These are phyloP conservation scores for Peucedramus taeniatus DNA, from an alignment of 2,113 vertebrate species.

Conservation along the genomic window DNA sequence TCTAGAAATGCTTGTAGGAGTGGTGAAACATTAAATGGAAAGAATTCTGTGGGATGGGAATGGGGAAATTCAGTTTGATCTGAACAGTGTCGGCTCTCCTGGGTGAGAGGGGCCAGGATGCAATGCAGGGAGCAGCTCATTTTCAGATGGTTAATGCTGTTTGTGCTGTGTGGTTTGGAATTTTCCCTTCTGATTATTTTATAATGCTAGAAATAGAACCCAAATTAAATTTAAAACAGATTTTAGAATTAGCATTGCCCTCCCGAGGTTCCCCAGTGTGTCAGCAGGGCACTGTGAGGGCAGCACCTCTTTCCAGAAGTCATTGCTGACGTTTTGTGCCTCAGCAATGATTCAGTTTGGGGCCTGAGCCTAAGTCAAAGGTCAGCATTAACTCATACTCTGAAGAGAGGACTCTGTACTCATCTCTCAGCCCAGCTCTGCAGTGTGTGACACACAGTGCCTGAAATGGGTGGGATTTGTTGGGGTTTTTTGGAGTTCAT, in stretches of 20 bases:
- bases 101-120: rapidly evolving
- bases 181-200: not conserved
- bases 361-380: not conserved
- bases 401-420: not conserved
- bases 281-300: not conserved
- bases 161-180: not conserved
- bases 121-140: not conserved
- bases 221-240: not conserved
- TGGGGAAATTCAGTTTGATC: not conserved
- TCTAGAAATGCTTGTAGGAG: not conserved
- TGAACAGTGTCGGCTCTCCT: not conserved
- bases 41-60: not conserved
- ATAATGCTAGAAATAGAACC: not conserved
- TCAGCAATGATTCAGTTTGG: conserved; percentile 7
- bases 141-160: not conserved
- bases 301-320: not conserved
- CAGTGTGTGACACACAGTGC: not conserved
- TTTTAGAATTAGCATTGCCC: not conserved
- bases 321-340: not conserved
- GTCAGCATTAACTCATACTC: not conserved
- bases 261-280: not conserved
- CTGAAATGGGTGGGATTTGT: not conserved
- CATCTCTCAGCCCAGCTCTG: not conserved
- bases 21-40: not conserved
- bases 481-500: not conserved